phyloP scores from a whole-genome alignment of 2,888 invertebrate genomes.

The Drosophila leonis region DNA sequence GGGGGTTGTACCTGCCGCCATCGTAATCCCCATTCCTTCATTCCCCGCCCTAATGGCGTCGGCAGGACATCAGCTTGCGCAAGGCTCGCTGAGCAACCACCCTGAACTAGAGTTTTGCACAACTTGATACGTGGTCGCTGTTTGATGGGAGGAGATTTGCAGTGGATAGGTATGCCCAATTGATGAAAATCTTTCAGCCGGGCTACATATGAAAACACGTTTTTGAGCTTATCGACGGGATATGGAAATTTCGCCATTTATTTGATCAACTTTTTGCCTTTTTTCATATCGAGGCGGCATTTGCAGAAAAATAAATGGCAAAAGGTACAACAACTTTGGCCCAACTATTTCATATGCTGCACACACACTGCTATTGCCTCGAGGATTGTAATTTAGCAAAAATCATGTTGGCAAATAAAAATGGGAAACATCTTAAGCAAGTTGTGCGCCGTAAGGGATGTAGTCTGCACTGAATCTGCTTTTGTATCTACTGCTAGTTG shows the following conservation, averaged over 20 bases:
- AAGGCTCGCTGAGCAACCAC: conserved; percentile 32
- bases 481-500: conserved; percentile 40
- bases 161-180: conserved; percentile 44
- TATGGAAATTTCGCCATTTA: conserved; percentile 80
- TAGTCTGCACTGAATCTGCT: conserved; percentile 5
- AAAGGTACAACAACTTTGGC: conserved; percentile 62
- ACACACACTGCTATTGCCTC: conserved; percentile 50
- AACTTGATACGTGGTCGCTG: conserved; percentile 67
- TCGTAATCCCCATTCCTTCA: conserved; percentile 24
- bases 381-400: conserved; percentile 70
- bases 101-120: conserved; percentile 52
- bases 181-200: conserved; percentile 73
- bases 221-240: conserved; percentile 69
- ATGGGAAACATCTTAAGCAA: conserved; percentile 45
- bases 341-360: conserved; percentile 78
- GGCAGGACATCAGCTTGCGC: conserved; percentile 18
- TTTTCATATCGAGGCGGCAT: conserved; percentile 69
- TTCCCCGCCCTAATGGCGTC: conserved; percentile 3
- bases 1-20: conserved; percentile 76
- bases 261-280: conserved; percentile 77
- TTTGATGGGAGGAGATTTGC: conserved; percentile 3
- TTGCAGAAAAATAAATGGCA: conserved; percentile 67
- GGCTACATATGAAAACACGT: conserved; percentile 60
- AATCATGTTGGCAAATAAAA: conserved; percentile 79
- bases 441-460: conserved; percentile 14